Evolutionary conservation across 2,888 invertebrate species (phyloP), one percentile per base, ranked within the genome.

Genomic region (Aproaerema taeniolella): DNA sequence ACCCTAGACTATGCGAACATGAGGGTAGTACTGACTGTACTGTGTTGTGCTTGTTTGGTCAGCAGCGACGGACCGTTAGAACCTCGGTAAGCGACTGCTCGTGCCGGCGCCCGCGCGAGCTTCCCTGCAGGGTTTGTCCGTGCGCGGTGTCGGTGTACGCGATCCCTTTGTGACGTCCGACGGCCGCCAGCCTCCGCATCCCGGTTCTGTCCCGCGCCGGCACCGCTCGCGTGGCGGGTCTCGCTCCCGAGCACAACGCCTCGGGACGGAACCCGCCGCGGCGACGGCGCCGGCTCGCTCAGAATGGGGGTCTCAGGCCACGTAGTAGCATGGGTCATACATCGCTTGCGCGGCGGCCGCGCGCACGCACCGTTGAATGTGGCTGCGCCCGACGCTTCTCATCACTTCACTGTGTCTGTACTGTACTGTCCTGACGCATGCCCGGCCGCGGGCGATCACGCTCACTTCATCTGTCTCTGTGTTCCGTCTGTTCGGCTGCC

Each of bases 331-430:
- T 85, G 85, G 81, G 85, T 82, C 82, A 82, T 79, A 80, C 80
- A 81, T 83, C 74, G 83, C 83, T 83, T 83, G 82, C 79, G 81
- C 83, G 77, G 75, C 78, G 81, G 79, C 82, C 82, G 81, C 75
- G 78, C 80, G 79, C 81, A 75, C 83, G 81, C 82, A 77, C 79
- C 82, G 82, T 81, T 85, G 69, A 77, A 82, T 85, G 85, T 85
- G 85, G 83, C 85, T 85, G 85, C 80, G 83, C 83, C 85, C 85
- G 83, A 83, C 62, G 85, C 85, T 85, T 86, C 67, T 83, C 85
- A 85, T 85, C 79, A 80, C 81, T 82, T 86, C 85, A 85, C 83
- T 83, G 76, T 81, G 79, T 83, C 80, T 83, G 82, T 83, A 67
- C 83, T 82, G 82, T 75, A 67, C 81, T 85, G 81, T 83, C 81